These are phyloP conservation scores for Phyllotreta striolata DNA, from an alignment of 2,888 invertebrate genomes.

Conservation along the genomic window DNA sequence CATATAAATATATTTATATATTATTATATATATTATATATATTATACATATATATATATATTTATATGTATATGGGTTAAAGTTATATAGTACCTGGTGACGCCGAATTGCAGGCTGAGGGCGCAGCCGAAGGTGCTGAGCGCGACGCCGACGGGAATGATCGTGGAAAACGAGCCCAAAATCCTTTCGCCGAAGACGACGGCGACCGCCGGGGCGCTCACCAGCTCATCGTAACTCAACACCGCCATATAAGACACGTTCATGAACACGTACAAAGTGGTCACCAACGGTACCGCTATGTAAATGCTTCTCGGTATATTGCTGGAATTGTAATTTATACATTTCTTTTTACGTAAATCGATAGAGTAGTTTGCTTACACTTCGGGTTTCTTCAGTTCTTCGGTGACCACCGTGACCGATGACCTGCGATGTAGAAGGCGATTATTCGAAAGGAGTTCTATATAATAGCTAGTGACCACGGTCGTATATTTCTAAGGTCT, in stretches of 20 bases:
- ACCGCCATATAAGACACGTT: slow-evolving; percentile 89
- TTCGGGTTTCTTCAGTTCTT: slow-evolving; percentile 77
- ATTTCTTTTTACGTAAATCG: background rate
- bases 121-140: slow-evolving; percentile 82
- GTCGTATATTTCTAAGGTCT: no score
- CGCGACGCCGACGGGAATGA: slow-evolving; percentile 80
- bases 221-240: slow-evolving; percentile 75
- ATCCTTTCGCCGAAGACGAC: slow-evolving; percentile 75
- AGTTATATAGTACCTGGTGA: slow-evolving; percentile 65
- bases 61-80: background rate
- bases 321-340: slow-evolving; percentile 57
- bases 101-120: slow-evolving; percentile 79
- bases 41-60: slow-evolving; percentile 1
- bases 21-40: no score
- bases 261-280: slow-evolving; percentile 81
- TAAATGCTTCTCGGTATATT: slow-evolving; percentile 83
- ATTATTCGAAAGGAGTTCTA: background rate
- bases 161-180: slow-evolving; percentile 70
- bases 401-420: slow-evolving; percentile 76
- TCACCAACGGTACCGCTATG: slow-evolving; percentile 83
- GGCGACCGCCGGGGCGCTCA: slow-evolving; percentile 79
- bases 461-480: background rate
- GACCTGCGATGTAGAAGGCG: slow-evolving; percentile 61
- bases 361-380: slow-evolving; percentile 62
- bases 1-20: no score